Evolutionary conservation across 2,888 invertebrate species (phyloP).

Genomic region (Mamestra brassicae): DNA sequence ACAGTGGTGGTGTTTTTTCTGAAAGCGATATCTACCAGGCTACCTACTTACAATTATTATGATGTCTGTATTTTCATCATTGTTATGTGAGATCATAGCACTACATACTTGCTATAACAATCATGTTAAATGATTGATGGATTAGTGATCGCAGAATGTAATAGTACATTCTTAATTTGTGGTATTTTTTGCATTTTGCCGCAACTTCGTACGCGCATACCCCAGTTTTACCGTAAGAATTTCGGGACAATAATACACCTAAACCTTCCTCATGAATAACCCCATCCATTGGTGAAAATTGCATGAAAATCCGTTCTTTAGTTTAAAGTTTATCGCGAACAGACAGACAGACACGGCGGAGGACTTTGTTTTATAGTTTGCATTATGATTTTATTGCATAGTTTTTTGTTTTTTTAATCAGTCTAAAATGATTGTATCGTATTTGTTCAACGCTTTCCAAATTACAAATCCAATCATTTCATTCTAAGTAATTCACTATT

Average conservation of each 20-base stretch:
- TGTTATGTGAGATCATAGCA: neutral
- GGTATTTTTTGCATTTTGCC: neutral
- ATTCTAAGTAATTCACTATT: neutral
- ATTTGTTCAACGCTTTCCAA: neutral
- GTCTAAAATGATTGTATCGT: neutral
- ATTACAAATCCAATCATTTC: neutral
- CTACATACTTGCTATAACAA: neutral
- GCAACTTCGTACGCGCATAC: too few species aligned
- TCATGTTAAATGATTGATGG: neutral
- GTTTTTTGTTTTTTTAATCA: neutral
- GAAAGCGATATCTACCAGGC: too few species aligned
- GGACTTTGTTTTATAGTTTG: too few species aligned
- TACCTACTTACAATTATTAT: neutral
- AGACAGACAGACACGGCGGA: too few species aligned
- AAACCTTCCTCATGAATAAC: too few species aligned
- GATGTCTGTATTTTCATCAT: neutral
- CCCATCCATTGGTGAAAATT: too few species aligned
- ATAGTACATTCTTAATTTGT: neutral
- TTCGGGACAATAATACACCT: too few species aligned
- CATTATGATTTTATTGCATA: too few species aligned
- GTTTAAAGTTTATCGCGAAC: too few species aligned
- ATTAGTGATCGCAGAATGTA: neutral
- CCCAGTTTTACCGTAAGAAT: too few species aligned
- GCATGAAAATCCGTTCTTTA: too few species aligned
- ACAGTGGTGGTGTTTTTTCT: too few species aligned